Conservation (phyloP, 2,113 vertebrate species). For the Micronycteris hirsuta region DNA sequence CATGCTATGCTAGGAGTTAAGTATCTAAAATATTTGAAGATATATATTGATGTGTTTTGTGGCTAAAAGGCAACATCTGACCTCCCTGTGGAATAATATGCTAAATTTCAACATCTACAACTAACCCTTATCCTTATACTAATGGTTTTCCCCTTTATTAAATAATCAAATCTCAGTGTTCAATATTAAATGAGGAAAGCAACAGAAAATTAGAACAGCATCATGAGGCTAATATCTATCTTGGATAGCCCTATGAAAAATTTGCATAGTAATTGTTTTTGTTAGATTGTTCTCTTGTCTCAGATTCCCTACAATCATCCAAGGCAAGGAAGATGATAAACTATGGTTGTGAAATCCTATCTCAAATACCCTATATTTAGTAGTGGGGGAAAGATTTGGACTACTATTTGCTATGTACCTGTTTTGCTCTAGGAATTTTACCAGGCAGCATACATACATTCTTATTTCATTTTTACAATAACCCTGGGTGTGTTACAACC, state of each 20-base stretch:
- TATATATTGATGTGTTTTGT: not conserved
- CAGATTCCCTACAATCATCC: not conserved
- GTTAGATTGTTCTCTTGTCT: not conserved
- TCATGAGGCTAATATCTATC: not conserved
- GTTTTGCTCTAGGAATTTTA: not conserved
- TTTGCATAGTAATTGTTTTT: not conserved
- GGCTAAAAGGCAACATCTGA: constrained; percentile 19
- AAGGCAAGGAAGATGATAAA: not conserved
- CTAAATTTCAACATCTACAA: not conserved
- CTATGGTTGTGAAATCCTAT: not conserved
- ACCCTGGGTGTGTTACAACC: not conserved
- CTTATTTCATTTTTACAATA: not conserved
- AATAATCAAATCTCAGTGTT: not conserved
- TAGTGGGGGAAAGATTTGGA: not conserved
- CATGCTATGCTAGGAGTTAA: constrained; percentile 44
- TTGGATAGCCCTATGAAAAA: not conserved
- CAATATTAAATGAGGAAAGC: constrained; percentile 3
- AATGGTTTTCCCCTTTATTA: not conserved
- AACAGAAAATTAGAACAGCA: not conserved
- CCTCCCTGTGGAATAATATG: not conserved
- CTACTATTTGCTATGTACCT: not conserved
- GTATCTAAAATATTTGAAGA: constrained; percentile 45
- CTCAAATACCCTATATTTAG: not conserved
- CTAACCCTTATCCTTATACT: not conserved
- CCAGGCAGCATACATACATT: not conserved